phyloP scores from a whole-genome alignment of 2,113 vertebrate genomes.

The Alexandromys fortis region DNA sequence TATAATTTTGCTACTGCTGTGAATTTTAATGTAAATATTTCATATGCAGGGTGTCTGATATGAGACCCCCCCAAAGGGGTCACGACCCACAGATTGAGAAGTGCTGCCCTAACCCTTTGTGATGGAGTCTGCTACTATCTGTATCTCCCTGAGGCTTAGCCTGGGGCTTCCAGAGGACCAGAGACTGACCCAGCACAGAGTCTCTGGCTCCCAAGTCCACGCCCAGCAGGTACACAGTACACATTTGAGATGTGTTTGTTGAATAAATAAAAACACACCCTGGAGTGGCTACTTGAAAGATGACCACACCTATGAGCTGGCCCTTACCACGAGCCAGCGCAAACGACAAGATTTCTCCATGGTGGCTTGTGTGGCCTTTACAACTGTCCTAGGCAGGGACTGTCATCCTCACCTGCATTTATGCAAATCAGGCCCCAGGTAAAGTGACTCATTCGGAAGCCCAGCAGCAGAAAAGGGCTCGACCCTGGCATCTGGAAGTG shows the following conservation, averaged over 20 bases:
- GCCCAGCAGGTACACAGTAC: not conserved
- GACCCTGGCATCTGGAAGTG: too few species aligned
- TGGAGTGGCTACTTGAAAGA: not conserved
- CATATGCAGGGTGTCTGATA: not conserved
- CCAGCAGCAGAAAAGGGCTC: not conserved
- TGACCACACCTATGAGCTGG: not conserved
- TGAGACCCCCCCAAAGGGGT: not conserved
- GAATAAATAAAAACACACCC: slow-evolving; percentile 6
- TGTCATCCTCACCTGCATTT: not conserved
- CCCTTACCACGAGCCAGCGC: fast-evolving
- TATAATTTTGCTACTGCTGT: not conserved
- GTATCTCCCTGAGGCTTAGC: not conserved
- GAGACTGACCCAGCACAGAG: not conserved
- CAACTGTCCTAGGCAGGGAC: not conserved
- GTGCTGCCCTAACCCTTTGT: not conserved
- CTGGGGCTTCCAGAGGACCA: not conserved
- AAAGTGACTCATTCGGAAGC: not conserved
- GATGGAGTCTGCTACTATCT: not conserved
- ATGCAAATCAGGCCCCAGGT: not conserved
- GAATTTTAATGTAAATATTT: not conserved
- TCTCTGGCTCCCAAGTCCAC: not conserved
- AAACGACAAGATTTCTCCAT: fast-evolving
- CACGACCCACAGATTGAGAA: not conserved
- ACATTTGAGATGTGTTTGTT: not conserved
- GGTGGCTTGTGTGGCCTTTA: not conserved